Evolutionary conservation across 2,113 vertebrate species (phyloP).

Genomic region (Cyphomyrus plagiostoma): DNA sequence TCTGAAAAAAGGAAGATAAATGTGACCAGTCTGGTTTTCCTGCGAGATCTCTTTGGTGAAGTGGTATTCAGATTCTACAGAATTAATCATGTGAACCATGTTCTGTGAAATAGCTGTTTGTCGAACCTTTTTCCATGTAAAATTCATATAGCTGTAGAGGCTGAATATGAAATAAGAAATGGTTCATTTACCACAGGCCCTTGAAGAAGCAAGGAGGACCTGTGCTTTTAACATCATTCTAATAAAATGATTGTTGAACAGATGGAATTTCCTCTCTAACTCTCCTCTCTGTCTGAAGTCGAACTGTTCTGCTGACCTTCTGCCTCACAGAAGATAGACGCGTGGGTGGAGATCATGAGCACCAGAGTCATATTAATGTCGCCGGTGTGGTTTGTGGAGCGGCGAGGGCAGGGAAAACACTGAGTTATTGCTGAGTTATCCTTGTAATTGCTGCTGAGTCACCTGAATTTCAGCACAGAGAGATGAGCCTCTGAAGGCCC

Average conservation of each 20-base stretch:
- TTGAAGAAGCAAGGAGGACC: not conserved
- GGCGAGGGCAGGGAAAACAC: not conserved
- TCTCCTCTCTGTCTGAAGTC: not conserved
- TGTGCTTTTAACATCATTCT: not conserved
- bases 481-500: slow-evolving; percentile 48
- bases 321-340: not conserved
- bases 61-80: not conserved
- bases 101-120: slow-evolving; percentile 2
- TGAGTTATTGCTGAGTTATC: not conserved
- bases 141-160: slow-evolving; percentile 11
- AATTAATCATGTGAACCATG: not conserved
- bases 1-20: not conserved
- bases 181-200: not conserved
- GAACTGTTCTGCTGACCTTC: not conserved
- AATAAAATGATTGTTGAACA: not conserved
- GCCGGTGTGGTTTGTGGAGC: not conserved
- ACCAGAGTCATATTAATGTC: not conserved
- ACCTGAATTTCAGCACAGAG: slow-evolving; percentile 34
- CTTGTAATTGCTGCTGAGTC: not conserved
- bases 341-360: not conserved
- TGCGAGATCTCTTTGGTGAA: slow-evolving; percentile 10
- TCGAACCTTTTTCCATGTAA: slow-evolving; percentile 19
- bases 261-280: not conserved
- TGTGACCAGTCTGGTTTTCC: not conserved
- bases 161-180: not conserved